Evolutionary conservation across 1,140 invertebrate genomes (phyloP).

Genomic region (Drosophila rhopaloa): DNA sequence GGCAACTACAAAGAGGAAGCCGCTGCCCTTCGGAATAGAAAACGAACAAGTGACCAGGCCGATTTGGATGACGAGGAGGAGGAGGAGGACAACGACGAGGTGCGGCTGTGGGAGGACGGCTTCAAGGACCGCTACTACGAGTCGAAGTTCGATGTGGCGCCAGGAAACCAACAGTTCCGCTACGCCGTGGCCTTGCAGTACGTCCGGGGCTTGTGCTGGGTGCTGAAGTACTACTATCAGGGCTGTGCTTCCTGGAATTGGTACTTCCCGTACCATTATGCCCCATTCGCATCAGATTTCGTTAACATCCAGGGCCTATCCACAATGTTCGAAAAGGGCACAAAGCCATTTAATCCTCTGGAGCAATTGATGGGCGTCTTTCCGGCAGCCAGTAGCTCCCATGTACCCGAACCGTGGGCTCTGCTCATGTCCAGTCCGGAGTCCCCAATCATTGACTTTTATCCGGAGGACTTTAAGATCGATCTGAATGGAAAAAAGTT

Average conservation of each 20-base stretch:
- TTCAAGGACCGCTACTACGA: slow-evolving; percentile 99
- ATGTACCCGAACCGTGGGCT: slow-evolving; percentile 98
- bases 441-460: slow-evolving; percentile 99
- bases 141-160: slow-evolving; percentile 96
- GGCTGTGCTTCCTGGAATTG: slow-evolving; percentile 99
- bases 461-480: slow-evolving; percentile 99
- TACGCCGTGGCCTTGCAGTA: slow-evolving; percentile 97
- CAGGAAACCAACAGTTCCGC: slow-evolving; percentile 94
- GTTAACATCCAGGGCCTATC: slow-evolving; percentile 94
- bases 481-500: slow-evolving; percentile 99
- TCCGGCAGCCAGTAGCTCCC: slow-evolving; percentile 97
- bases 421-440: slow-evolving; percentile 96
- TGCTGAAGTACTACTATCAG: slow-evolving; percentile 99
- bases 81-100: slow-evolving; percentile 95
- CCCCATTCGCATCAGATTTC: slow-evolving; percentile 99
- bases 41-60: slow-evolving; percentile 84
- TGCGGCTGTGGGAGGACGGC: slow-evolving; percentile 98
- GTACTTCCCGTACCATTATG: slow-evolving; percentile 99
- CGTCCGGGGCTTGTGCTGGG: slow-evolving; percentile 98
- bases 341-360: slow-evolving; percentile 97
- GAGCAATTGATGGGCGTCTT: slow-evolving; percentile 99
- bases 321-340: slow-evolving; percentile 94
- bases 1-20: slow-evolving; percentile 89
- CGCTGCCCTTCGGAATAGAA: slow-evolving; percentile 87
- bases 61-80: slow-evolving; percentile 85